Evolutionary conservation across 2,113 vertebrate genomes (phyloP), one percentile per base, ranked within the genome.

Genomic region (Cacatua alba): DNA sequence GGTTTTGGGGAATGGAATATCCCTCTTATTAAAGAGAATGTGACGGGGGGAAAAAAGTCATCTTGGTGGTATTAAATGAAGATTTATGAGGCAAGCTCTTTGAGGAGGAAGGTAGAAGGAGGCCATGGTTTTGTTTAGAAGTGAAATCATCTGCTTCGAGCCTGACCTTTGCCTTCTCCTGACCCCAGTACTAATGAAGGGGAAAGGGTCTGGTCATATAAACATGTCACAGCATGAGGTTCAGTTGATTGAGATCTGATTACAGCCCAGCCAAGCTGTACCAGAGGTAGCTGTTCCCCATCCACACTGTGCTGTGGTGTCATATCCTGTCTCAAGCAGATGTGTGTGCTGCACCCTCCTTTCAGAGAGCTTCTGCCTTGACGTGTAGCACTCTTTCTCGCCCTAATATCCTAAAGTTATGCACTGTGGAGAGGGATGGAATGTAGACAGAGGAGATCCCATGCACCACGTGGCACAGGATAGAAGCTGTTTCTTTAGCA

Each of bases 141-240:
- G 80, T 68, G 67, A 96, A 95, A 60, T 82, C 87, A 23, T n/a
- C 0, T 1, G 77, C 76, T 57, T 43, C 5, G 1, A 75, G 67
- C 89, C 90, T 88, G 94, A 92, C 97, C 67, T 48, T 49, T 97
- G 95, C 88, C 97, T 97, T 85, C 75, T 52, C 48, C 83, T 80
- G 90, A 97, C 96, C 97, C 94, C 33, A 33, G 4, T 87, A 85
- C 91, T 94, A 92, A 97, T 83, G 95, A 98, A 97, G 92, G 96
- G 93, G 72, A 93, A 96, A 96, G 84, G 84, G n/a, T 35, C 63
- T 75, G 65, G 74, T 55, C 48, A 2, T 49, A 77, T 70, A 96
- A 95, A 86, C 95, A 77, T 82, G 86, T 88, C 95, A 35, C 93
- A 78, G 86, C 51, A 20, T 81, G 97, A 77, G 85, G 16, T 28